Evolutionary conservation across 2,113 vertebrate genomes (phyloP), one percentile per base, ranked within the genome.

Genomic region (Microtus richardsoni): DNA sequence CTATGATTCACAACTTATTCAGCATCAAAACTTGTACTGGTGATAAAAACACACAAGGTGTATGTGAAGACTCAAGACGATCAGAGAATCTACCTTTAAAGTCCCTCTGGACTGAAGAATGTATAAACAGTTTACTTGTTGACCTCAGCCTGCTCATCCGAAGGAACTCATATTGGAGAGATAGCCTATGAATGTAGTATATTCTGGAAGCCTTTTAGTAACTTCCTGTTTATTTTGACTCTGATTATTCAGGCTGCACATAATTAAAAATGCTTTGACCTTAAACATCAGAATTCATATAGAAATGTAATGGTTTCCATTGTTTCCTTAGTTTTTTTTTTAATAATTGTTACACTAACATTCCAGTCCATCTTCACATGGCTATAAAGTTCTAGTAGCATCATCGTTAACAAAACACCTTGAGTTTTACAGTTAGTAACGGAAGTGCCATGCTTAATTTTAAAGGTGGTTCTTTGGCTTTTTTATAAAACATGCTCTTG

Each of bases 91-190:
- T 96, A 96, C 78, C 36, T 86, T 39, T 89, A 96, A 87, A 97
- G 97, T 90, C 73, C 52, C 52, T 97, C 86, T 0, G 33, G 96
- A 33, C 98, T 95, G 84, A 88, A 87, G 0, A 98, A 70, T 97
- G 95, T 95, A 96, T 95, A 87, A 98, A 97, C 86, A 95, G 93
- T 95, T 98, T 98, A 95, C 93, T 89, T 96, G 84, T 79, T 97
- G 93, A 73, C 84, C 95, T 0, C 68, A 97, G 75, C 83, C 98
- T 85, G 97, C 93, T 95, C 96, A 97, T 28, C 97, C 93, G 71
- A 95, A 97, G 95, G 97, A 96, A 98, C 94, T 92, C 96, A 97
- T 89, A 68, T 86, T 93, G 92, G 91, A 97, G 94, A 98, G 94
- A 97, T 92, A 88, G 74, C 70, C 70, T 91, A 97, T 30, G 41